phyloP scores from a whole-genome alignment of 2,113 vertebrate genomes.

The Gymnogyps californianus region DNA sequence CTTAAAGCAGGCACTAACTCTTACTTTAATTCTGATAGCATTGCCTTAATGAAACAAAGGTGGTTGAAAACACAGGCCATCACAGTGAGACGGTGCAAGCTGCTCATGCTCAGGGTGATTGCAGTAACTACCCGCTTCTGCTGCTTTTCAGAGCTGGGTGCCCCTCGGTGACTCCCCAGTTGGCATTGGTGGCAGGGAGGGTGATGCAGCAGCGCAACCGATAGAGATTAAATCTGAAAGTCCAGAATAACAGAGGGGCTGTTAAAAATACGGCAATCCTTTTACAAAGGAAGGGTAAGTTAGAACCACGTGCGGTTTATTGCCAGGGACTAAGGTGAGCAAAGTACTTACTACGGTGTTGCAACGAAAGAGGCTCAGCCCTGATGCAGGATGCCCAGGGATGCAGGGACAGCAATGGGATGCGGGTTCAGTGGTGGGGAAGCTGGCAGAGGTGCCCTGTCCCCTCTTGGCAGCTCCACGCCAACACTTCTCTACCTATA shows the following conservation, averaged over 20 bases:
- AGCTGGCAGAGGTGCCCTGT: not conserved
- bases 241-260: not conserved
- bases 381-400: not conserved
- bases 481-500: not conserved
- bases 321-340: not conserved
- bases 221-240: not conserved
- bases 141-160: not conserved
- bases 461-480: not conserved
- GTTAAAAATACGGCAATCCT: not conserved
- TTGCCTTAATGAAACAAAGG: not conserved
- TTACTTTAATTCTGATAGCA: not conserved
- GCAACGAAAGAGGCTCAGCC: not conserved
- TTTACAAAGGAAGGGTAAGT: not conserved
- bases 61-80: not conserved
- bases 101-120: not conserved
- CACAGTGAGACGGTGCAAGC: not conserved
- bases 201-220: fast-evolving
- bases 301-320: not conserved
- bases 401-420: not conserved
- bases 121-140: not conserved
- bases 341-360: fast-evolving
- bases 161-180: not conserved
- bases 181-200: not conserved
- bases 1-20: not conserved
- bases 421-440: not conserved